Evolutionary conservation across 1,140 invertebrate genomes (phyloP), one percentile per base, ranked within the genome.

Genomic region (Drosophila littoralis): DNA sequence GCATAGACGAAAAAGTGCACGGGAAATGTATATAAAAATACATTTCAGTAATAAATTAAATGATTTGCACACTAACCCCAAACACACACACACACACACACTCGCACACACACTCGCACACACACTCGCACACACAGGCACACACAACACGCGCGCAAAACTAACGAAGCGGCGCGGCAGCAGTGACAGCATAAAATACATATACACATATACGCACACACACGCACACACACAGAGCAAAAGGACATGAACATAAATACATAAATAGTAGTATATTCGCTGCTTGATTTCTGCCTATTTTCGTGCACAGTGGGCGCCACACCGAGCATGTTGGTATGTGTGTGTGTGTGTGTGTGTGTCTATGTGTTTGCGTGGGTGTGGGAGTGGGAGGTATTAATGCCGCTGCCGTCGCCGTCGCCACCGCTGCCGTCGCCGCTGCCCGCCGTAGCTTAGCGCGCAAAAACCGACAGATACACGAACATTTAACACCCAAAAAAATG

Each of bases 381-480:
- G 58, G n/a, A 65, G 54, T 15, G 50, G 64, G 45, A 55, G 64
- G 79, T 86, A 81, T 82, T 79, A 88, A 88, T 88, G 77, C 80
- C 69, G 81, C 64, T 77, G 43, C 68, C 55, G 32, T n/a, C n/a
- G 22, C 22, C 2, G 17, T 2, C 17, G 17, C 61, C 36, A 55
- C 52, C 12, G 57, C 38, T 55, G 22, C 38, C 55, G 28, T 15
- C 36, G 38, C 10, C 17, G 36, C 45, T 66, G 54, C 63, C 69
- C 63, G 69, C 45, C 63, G 54, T 54, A 73, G 70, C 81, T 83
- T 89, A 89, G 83, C 83, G 85, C 84, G 81, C 84, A 90, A 89
- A 89, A 89, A 89, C 84, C 80, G 85, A 90, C 77, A 89, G 81
- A 89, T 81, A 89, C 85, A 89, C 85, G 84, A 90, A 81, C 84